Evolutionary conservation across 1,140 invertebrate species (phyloP).

Genomic region (Belonocnema kinseyi): DNA sequence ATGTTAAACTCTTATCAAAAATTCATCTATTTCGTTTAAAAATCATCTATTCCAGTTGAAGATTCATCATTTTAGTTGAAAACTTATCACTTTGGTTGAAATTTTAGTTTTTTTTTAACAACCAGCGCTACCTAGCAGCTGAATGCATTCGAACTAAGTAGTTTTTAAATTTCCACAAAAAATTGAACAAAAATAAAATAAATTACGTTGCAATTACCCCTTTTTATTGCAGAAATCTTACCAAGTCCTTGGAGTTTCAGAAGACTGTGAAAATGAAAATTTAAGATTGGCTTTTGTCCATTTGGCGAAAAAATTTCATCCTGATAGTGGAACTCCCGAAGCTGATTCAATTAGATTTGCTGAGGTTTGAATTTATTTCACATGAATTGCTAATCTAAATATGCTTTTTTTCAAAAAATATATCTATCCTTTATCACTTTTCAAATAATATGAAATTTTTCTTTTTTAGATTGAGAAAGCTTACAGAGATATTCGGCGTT

Average conservation of each 20-base stretch:
- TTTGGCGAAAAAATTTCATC: slow-evolving; percentile 88
- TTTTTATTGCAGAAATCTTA: slow-evolving; percentile 79
- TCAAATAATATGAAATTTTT: background rate
- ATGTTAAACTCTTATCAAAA: too few species aligned
- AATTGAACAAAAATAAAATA: background rate
- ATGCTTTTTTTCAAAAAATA: too few species aligned
- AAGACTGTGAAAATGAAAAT: slow-evolving; percentile 83
- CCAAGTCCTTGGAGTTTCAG: slow-evolving; percentile 79
- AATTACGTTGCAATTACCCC: background rate
- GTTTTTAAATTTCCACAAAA: background rate
- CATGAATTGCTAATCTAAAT: too few species aligned
- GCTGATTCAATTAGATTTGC: slow-evolving; percentile 85
- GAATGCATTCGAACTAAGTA: background rate
- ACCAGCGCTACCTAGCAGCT: too few species aligned
- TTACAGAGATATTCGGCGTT: slow-evolving; percentile 73
- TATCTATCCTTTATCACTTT: background rate
- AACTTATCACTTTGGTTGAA: too few species aligned
- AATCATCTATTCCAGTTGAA: too few species aligned
- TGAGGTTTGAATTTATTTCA: slow-evolving; percentile 61
- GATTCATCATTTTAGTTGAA: too few species aligned
- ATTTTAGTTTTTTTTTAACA: too few species aligned
- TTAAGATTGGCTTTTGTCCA: slow-evolving; percentile 84
- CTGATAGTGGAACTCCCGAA: slow-evolving; percentile 83
- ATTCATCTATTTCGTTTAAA: too few species aligned
- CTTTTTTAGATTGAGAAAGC: slow-evolving; percentile 75